Evolutionary conservation across 2,797 vertebrate genomes (phyloP).

Genomic region (Nothura maculosa): DNA sequence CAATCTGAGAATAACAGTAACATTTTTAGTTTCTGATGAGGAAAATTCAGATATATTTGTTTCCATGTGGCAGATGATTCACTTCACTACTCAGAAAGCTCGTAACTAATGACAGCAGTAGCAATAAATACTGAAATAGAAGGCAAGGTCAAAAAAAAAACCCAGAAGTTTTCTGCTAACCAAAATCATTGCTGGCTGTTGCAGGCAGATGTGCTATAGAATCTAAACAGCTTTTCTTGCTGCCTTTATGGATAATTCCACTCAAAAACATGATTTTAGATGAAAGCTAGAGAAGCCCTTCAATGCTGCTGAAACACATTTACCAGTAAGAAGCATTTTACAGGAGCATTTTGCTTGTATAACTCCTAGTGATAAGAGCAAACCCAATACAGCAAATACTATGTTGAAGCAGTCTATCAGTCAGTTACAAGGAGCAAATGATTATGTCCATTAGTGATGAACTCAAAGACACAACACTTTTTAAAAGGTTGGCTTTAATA

Average conservation of each 20-base stretch:
- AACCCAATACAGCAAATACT: background rate
- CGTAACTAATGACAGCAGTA: background rate
- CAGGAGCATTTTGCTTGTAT: background rate
- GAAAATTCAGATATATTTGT: background rate
- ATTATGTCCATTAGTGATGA: background rate
- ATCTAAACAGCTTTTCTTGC: background rate
- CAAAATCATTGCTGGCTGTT: background rate
- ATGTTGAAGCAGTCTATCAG: background rate
- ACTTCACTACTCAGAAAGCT: background rate
- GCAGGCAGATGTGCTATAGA: background rate
- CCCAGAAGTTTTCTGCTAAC: background rate
- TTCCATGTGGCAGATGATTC: background rate
- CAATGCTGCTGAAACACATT: background rate
- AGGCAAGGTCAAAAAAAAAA: background rate
- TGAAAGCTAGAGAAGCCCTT: background rate
- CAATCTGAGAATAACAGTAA: constrained; percentile 81
- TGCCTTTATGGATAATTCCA: background rate
- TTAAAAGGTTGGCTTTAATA: background rate
- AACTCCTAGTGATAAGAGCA: background rate
- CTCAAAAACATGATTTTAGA: background rate
- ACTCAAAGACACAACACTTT: background rate
- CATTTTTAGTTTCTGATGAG: background rate
- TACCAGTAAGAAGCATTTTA: background rate
- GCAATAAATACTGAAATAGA: background rate
- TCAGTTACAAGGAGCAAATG: background rate